Base-by-base conservation (phyloP, 2,113 vertebrate species). In the Plestiodon gilberti region DNA sequence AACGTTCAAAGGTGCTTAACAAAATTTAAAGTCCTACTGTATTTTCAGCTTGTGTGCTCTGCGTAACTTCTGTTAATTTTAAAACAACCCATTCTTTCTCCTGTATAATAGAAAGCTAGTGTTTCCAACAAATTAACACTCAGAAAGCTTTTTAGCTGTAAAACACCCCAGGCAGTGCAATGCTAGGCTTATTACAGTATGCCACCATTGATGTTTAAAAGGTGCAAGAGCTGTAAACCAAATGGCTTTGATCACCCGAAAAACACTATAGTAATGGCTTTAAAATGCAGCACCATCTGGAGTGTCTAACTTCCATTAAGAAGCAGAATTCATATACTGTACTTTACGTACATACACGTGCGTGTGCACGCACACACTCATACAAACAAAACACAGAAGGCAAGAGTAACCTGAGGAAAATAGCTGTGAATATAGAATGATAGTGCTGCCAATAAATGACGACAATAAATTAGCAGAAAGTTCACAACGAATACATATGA, bases 201-300 rank as follows among this genome's bases (percentile, higher is more conserved):
- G 5, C 22, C 11, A 82, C 35, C 86, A 35, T 28, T 84, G 48
- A 30, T 90, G 55, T 82, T 85, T 67, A n/a, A 81, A n/a, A 90
- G 28, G 55, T 83, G 33, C 18, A 70, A 86, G 87, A 48, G 28
- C 23, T 82, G 67, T 40, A 88, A 78, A 88, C n/a, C 69, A 90
- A 65, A 30, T 87, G 55, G 83, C 77, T 22, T 7, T 2, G 28
- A 77, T 48, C 3, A 65, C 1, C 25, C 74, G 85, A 65, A 70
- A 90, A 84, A 35, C 62, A 55, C 25, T 28, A 85, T 40, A n/a
- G n/a, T n/a, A 87, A 59, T 62, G 87, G 23, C 2, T 71, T 89
- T 79, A 83, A 91, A 93, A 87, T 79, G 65, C 65, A 79, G 52
- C 70, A 33, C 52, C n/a, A n/a, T n/a, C 84, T 85, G 23, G 78